Base-by-base conservation (phyloP, 2,797 vertebrate species). In the Pachyuromys duprasi region DNA sequence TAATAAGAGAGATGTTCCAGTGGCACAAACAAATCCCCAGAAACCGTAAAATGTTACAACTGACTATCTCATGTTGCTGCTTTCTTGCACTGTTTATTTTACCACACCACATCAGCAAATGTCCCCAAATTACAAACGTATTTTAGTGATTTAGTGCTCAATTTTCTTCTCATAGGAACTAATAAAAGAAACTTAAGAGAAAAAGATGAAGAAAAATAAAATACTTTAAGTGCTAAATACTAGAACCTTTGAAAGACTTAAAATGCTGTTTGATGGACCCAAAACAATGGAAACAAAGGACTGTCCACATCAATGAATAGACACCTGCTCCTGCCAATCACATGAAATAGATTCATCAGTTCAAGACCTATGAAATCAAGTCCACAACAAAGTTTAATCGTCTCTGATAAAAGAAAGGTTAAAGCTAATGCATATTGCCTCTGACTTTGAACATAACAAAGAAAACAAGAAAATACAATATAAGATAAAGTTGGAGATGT, bases 301-400 rank as follows among this genome's bases (percentile, higher is more conserved):
- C 15, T 69, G 20, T 55, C 60, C 45, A 17, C 18, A 13, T 78
- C 55, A 22, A 24, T 45, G 13, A 28, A 2, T n/a, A 63, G 24
- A 63, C 9, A 8, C 24, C 26, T 33, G 13, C 1, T 14, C 14
- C 3, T 28, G 67, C 70, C 55, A 14, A 28, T 2, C 65, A 4
- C 15, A 26, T 28, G 60, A 84, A 88, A 70, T 0, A 60, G 14
- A 60, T 36, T 49, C 3, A 86, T 36, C 45, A 57, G 12, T 53
- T 31, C 69, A 86, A 78, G 62, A 53, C 22, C 14, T 24, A 67
- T 13, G n/a, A 91, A 72, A 89, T 3, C 62, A 86, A 49, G 49
- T 69, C 88, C 76, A 69, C 88, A 93, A 28, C n/a, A 24, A 93
- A 89, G 49, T 87, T 69, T 62, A 76, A n/a, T 69, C 53, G 88